These are phyloP conservation scores for Drosophila atripex DNA, from an alignment of 2,888 invertebrate species.

Conservation along the genomic window DNA sequence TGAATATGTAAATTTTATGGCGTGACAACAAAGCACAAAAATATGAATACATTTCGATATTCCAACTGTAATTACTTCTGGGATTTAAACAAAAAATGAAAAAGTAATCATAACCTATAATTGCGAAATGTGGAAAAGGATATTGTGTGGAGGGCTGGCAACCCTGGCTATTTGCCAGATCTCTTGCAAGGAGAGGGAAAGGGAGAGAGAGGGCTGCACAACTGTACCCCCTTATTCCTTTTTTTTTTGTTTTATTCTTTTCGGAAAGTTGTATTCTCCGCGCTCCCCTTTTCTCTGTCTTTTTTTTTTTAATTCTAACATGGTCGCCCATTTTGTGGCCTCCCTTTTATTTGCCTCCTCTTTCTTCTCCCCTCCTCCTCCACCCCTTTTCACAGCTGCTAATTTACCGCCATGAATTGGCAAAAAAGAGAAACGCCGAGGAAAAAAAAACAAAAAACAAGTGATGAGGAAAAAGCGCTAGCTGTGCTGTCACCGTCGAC, in stretches of 20 bases:
- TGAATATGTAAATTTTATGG: conserved; percentile 11
- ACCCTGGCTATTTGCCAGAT: conserved; percentile 23
- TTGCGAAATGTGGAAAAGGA: conserved; percentile 18
- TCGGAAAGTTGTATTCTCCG: not conserved
- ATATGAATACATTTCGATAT: not conserved
- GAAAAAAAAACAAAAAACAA: conserved; percentile 18
- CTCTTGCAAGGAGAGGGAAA: not conserved
- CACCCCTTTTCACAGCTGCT: conserved; percentile 41
- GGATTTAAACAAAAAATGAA: conserved; percentile 20
- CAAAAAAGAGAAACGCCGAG: conserved; percentile 42
- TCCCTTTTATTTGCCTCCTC: not conserved
- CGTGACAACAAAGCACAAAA: conserved; percentile 28
- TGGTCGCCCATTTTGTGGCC: conserved; percentile 12
- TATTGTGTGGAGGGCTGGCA: conserved; percentile 9
- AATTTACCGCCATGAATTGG: conserved; percentile 72
- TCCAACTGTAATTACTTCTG: conserved; percentile 1
- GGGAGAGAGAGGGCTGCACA: conserved; percentile 10
- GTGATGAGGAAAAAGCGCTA: conserved; percentile 11
- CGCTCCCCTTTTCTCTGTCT: not conserved
- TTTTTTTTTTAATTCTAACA: conserved; percentile 14
- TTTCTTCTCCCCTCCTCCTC: not conserved
- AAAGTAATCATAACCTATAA: conserved; percentile 1
- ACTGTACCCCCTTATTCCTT: conserved; percentile 19
- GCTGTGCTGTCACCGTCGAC: conserved; percentile 15
- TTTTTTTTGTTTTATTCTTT: not conserved